These are phyloP conservation scores for Phasia obesa DNA, from an alignment of 2,888 invertebrate species.

Conservation along the genomic window DNA sequence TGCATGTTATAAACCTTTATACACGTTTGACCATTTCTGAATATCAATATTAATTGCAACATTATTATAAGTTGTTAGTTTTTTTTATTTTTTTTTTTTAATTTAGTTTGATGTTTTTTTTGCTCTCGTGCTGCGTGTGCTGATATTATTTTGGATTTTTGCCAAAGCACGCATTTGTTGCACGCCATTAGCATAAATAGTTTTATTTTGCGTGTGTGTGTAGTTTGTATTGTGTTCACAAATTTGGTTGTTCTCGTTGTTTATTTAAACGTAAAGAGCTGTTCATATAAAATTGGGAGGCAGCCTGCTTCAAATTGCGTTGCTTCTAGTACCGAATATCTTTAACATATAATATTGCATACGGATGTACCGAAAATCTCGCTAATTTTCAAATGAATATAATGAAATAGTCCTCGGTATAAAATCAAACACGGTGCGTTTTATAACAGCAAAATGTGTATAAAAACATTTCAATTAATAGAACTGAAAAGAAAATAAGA, in stretches of 20 bases:
- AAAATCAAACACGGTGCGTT: too few relatives aligned
- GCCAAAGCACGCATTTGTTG: conserved; percentile 71
- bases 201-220: conserved; percentile 28
- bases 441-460: too few relatives aligned
- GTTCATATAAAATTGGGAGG: not conserved
- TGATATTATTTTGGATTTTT: conserved; percentile 67
- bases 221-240: not conserved
- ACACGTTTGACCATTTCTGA: not conserved
- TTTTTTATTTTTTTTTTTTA: conserved; percentile 9
- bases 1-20: conserved; percentile 12
- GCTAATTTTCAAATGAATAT: too few relatives aligned
- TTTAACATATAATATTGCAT: too few relatives aligned
- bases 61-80: conserved; percentile 31
- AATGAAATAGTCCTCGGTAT: too few relatives aligned
- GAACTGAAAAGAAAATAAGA: too few relatives aligned
- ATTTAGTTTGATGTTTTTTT: conserved; percentile 15
- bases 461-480: too few relatives aligned
- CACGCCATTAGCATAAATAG: conserved; percentile 69
- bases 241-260: not conserved
- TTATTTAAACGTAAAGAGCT: not conserved
- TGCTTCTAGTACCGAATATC: not conserved
- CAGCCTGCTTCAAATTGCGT: not conserved
- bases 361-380: too few relatives aligned
- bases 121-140: conserved; percentile 57
- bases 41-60: conserved; percentile 53